These are phyloP conservation scores for Drosophila mayri DNA, from an alignment of 1,140 invertebrate genomes.

Conservation along the genomic window DNA sequence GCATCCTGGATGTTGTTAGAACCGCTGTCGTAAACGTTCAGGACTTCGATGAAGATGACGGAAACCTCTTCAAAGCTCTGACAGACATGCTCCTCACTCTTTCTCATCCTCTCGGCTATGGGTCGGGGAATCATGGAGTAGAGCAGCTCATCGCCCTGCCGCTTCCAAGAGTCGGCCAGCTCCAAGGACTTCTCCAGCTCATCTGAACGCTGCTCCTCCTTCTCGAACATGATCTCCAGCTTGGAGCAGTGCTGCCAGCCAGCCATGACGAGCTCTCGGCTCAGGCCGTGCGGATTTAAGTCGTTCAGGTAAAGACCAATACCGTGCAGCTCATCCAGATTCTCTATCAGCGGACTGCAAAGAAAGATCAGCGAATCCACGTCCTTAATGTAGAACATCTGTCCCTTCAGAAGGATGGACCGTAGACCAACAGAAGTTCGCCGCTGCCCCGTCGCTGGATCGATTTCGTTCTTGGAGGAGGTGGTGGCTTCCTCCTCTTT, in stretches of 20 bases:
- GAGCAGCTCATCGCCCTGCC: constrained; percentile 93
- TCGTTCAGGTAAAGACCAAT: constrained; percentile 93
- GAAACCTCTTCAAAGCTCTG: constrained; percentile 87
- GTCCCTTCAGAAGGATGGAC: constrained; percentile 91
- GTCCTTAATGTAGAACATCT: constrained; percentile 93
- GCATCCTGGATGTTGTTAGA: constrained; percentile 88
- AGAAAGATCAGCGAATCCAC: constrained; percentile 92
- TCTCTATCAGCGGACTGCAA: constrained; percentile 94
- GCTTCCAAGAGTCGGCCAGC: constrained; percentile 93
- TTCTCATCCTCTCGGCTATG: constrained; percentile 88
- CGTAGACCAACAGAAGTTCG: constrained; percentile 89
- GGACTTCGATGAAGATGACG: constrained; percentile 86
- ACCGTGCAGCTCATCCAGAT: constrained; percentile 91
- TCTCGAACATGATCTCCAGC: constrained; percentile 93
- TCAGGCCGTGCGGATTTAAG: constrained; percentile 93
- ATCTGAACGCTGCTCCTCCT: constrained; percentile 90
- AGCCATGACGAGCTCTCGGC: constrained; percentile 92
- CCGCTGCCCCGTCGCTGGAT: constrained; percentile 84
- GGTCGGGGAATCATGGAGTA: constrained; percentile 96
- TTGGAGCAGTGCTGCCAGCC: constrained; percentile 95
- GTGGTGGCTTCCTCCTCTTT: constrained; percentile 46
- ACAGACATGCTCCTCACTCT: constrained; percentile 91
- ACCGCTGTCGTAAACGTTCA: constrained; percentile 78
- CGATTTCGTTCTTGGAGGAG: constrained; percentile 47
- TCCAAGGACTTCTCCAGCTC: constrained; percentile 90